Conservation (phyloP, 2,797 vertebrate genomes). For the Spatula clypeata region DNA sequence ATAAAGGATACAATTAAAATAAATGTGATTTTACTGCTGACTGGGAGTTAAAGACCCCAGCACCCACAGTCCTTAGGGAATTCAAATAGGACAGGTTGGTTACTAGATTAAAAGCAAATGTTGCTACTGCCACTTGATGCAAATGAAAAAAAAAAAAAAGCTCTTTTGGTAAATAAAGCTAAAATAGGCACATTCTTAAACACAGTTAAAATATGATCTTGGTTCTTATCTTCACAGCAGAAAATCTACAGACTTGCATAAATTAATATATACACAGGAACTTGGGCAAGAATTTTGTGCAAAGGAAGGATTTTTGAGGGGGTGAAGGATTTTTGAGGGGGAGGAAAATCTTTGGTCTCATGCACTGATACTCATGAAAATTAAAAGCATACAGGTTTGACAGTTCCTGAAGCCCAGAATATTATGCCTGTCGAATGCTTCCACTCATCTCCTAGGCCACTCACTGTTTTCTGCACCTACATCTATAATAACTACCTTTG, state of each 20-base stretch:
- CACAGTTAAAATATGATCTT: neutral
- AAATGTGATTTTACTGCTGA: neutral
- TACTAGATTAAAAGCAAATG: neutral
- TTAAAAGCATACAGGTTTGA: neutral
- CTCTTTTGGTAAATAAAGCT: neutral
- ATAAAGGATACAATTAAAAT: neutral
- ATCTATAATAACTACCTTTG: neutral
- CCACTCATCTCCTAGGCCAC: neutral
- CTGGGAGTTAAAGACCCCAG: neutral
- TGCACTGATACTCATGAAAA: neutral
- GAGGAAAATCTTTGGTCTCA: neutral
- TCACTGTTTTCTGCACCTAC: neutral
- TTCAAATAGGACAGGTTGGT: neutral
- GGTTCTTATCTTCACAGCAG: neutral
- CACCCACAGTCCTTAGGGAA: neutral
- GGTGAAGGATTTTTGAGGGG: too few species aligned
- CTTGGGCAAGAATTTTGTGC: neutral
- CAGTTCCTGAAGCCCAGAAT: neutral
- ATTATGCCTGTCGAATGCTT: neutral
- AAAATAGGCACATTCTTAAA: constrained; percentile 13
- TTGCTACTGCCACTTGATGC: neutral
- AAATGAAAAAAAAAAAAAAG: neutral
- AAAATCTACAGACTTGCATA: neutral
- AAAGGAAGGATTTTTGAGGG: neutral
- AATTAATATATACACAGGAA: neutral